Base-by-base conservation (phyloP, 2,888 invertebrate genomes). In the Chymomyza amoena region DNA sequence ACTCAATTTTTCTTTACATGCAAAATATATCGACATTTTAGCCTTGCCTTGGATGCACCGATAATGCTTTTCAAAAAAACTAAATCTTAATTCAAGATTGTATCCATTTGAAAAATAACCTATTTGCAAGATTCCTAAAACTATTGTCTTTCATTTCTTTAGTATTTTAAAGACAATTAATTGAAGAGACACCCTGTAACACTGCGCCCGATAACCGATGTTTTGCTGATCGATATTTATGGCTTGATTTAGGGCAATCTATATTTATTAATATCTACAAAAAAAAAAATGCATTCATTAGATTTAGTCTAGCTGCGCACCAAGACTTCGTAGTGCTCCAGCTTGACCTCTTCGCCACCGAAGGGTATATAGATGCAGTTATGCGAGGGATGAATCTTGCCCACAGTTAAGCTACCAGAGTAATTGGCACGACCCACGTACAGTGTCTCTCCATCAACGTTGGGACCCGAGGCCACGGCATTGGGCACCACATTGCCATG, bases 291-390 rank as follows among this genome's bases (percentile, higher is more conserved):
- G n/a, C 15, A 62, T 52, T 18, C 36, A 56, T 4, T 50, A 63
- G 57, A 4, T n/a, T 32, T 0, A 0, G 6, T 25, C 59, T 84
- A 88, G 7, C 56, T 32, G 62, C 84, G 39, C 9, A 94, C 94
- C 6, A 96, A 93, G 63, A 94, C 93, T 90, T 96, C 96, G 91
- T 96, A 96, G 76, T 94, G 93, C 1, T 92, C 89, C 72, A 94
- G 93, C 67, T 92, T 93, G 75, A 93, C 91, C 89, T 96, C 96
- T 88, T 94, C 93, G 0, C 95, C 95, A 68, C 93, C 95, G 89
- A 93, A 95, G 7, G 95, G 94, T 76, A 95, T 94, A 90, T 95
- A 95, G 81, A 94, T 93, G 28, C 92, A 90, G 20, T 92, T 93
- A 85, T 95, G 94, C 73, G 94, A 94, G 0, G 93, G 93, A 80